These are phyloP conservation scores for Lysiphlebus fabarum DNA, from an alignment of 1,140 invertebrate genomes.

Conservation along the genomic window DNA sequence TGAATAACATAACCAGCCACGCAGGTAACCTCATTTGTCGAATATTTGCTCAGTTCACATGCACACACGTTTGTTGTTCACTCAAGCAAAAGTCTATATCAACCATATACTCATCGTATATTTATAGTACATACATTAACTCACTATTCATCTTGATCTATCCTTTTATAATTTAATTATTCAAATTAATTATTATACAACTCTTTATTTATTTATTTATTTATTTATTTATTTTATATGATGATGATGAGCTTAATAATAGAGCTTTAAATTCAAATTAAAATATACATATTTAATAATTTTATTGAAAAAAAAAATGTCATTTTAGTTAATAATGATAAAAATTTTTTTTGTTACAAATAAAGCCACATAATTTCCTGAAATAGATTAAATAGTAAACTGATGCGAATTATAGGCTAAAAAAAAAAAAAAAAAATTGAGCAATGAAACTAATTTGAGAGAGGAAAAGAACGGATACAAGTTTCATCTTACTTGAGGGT, in stretches of 20 bases:
- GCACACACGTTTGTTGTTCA: background rate
- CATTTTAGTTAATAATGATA: no score
- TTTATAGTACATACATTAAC: no score
- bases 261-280: no score
- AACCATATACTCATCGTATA: no score
- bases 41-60: slow-evolving; percentile 19
- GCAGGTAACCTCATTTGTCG: slow-evolving; percentile 24
- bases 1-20: slow-evolving; percentile 23
- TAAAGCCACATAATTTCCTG: background rate
- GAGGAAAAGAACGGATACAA: background rate
- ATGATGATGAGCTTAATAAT: no score
- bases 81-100: no score
- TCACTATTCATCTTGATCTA: no score
- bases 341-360: background rate
- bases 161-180: background rate
- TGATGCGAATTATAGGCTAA: background rate
- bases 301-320: no score
- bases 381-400: slow-evolving; percentile 1
- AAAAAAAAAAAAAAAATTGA: background rate
- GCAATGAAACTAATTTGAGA: slow-evolving; percentile 8
- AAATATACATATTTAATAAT: no score
- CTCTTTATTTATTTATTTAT: background rate
- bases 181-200: background rate
- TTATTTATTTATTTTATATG: no score
- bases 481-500: background rate